Percentiles rank a stretch among this genome's conserved stretches.
phyloP scores from a whole-genome alignment of 2,797 vertebrate species.

The Protosalanx chinensis region DNA sequence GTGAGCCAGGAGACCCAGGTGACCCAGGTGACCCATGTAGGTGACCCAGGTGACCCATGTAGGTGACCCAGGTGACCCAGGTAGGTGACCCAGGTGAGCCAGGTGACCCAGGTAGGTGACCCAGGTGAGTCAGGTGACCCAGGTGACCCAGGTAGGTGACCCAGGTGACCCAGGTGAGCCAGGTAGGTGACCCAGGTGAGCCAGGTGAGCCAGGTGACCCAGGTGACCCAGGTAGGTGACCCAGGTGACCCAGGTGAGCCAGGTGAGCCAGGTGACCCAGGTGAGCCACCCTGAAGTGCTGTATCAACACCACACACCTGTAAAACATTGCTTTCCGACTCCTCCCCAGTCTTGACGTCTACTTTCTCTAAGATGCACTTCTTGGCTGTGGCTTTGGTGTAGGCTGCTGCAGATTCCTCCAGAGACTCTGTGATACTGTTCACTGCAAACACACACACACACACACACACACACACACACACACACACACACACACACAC shows the following conservation, averaged over 20 bases:
- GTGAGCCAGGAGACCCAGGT: not conserved
- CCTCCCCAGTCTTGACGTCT: conserved; percentile 96
- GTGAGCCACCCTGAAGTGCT: not conserved
- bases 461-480: not conserved
- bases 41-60: no score
- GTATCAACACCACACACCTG: conserved; percentile 74
- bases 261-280: no score
- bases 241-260: no score
- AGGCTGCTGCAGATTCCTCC: conserved; percentile 96
- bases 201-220: no score
- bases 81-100: no score
- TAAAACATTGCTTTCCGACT: conserved; percentile 96
- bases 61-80: no score
- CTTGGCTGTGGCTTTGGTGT: conserved; percentile 97
- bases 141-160: not conserved
- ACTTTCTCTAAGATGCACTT: conserved; percentile 97
- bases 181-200: no score
- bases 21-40: no score
- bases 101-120: no score
- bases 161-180: not conserved
- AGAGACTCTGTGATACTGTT: conserved; percentile 92
- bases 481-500: no score
- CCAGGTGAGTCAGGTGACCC: no score
- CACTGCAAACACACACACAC: conserved; percentile 56
- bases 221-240: no score